These are phyloP conservation scores for Saccopteryx leptura DNA, from an alignment of 2,113 vertebrate species.

Conservation along the genomic window DNA sequence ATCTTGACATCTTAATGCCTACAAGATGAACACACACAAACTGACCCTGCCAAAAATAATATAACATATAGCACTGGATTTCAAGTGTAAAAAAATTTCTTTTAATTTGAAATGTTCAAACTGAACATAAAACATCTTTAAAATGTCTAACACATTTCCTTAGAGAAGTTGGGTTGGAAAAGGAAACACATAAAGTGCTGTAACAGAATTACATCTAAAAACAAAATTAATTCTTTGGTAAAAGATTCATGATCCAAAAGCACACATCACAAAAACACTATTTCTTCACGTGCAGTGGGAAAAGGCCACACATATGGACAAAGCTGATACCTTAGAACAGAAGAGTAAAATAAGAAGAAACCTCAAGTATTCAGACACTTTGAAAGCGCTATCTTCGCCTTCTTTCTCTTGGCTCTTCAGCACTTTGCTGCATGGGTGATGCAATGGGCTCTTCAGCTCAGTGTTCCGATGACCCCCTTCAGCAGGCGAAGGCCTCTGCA, in stretches of 20 bases:
- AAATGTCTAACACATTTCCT: slow-evolving; percentile 52
- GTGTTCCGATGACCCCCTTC: accelerated
- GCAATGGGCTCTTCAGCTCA: background rate
- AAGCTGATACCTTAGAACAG: background rate
- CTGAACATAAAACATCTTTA: slow-evolving; percentile 50
- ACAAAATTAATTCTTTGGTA: slow-evolving; percentile 3
- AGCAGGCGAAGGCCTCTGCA: too few relatives aligned
- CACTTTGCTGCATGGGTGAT: accelerated
- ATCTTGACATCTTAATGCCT: slow-evolving; percentile 48
- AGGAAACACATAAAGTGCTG: slow-evolving; percentile 8
- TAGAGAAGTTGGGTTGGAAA: slow-evolving; percentile 11
- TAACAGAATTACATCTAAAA: slow-evolving; percentile 47
- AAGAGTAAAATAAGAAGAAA: background rate
- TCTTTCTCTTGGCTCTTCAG: accelerated
- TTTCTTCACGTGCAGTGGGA: background rate
- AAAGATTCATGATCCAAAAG: slow-evolving; percentile 41
- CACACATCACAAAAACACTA: background rate
- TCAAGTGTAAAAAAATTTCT: slow-evolving; percentile 46
- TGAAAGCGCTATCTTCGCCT: background rate
- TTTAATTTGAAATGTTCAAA: slow-evolving; percentile 29
- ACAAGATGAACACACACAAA: slow-evolving; percentile 48
- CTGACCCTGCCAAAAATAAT: slow-evolving; percentile 63
- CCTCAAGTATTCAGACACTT: background rate
- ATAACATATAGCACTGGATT: background rate
- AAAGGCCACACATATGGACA: background rate